phyloP scores from a whole-genome alignment of 2,888 invertebrate species.

The Tetramorium bicarinatum region DNA sequence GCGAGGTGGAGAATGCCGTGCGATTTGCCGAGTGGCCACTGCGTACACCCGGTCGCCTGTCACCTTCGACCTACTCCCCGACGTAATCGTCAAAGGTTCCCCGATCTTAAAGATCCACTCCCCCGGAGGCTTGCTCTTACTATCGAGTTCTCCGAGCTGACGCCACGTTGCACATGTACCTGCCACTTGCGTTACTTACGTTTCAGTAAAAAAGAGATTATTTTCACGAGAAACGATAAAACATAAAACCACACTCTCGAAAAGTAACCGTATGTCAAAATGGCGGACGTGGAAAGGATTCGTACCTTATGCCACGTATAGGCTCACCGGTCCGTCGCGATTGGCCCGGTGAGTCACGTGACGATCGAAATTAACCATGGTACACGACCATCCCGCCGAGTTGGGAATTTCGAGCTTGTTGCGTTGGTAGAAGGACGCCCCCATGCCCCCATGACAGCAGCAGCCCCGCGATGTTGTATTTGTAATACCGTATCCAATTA shows the following conservation, averaged over 20 bases:
- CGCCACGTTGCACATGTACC: constrained; percentile 65
- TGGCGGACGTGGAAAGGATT: constrained; percentile 93
- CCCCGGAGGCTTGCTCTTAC: constrained; percentile 66
- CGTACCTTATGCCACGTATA: constrained; percentile 94
- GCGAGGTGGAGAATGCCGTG: constrained; percentile 71
- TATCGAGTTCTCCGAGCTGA: constrained; percentile 60
- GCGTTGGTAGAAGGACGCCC: too few species aligned
- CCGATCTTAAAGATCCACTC: constrained; percentile 70
- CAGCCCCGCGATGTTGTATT: too few species aligned
- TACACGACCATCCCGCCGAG: constrained; percentile 29
- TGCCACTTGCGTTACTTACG: constrained; percentile 84
- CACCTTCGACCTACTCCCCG: constrained; percentile 84
- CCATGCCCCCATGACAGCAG: too few species aligned
- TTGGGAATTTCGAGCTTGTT: constrained; percentile 62
- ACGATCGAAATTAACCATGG: constrained; percentile 58
- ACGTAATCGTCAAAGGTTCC: constrained; percentile 72
- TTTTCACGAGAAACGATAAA: constrained; percentile 90
- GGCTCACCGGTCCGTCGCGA: constrained; percentile 85
- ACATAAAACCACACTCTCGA: constrained; percentile 90
- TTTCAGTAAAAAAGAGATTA: constrained; percentile 86
- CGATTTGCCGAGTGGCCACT: constrained; percentile 78
- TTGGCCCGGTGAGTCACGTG: constrained; percentile 81
- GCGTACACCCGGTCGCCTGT: constrained; percentile 84
- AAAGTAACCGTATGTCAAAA: constrained; percentile 93
- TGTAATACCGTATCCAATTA: too few species aligned